These are phyloP conservation scores for Limenitis camilla DNA, from an alignment of 2,888 invertebrate species.

Conservation along the genomic window DNA sequence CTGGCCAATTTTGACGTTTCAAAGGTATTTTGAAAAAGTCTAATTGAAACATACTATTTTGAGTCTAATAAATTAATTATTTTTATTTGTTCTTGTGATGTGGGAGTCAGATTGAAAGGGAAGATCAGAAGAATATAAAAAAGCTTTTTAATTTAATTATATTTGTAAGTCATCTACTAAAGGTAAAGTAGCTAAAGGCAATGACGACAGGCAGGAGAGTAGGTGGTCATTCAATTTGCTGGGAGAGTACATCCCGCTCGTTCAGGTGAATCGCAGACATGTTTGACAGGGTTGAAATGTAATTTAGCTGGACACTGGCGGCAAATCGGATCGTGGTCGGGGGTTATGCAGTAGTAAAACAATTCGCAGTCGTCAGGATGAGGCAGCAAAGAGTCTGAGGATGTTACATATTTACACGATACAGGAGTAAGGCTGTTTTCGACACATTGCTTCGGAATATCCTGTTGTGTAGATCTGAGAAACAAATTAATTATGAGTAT, in stretches of 20 bases:
- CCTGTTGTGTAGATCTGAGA: not conserved
- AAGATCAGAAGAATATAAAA: no score
- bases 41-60: no score
- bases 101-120: no score
- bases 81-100: no score
- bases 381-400: constrained; percentile 7
- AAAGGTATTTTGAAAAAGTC: no score
- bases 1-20: no score
- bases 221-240: not conserved
- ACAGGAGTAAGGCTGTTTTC: constrained; percentile 30
- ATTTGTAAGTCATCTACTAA: no score
- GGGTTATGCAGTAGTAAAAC: constrained; percentile 31
- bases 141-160: no score
- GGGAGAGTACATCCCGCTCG: constrained; percentile 14
- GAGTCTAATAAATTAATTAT: no score
- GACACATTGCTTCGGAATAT: constrained; percentile 27
- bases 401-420: constrained; percentile 24
- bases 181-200: no score
- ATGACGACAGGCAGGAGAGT: no score
- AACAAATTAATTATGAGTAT: no score
- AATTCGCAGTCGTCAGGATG: constrained; percentile 32
- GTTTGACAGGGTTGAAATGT: constrained; percentile 22
- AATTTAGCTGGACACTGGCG: constrained; percentile 27
- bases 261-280: constrained; percentile 19
- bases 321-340: constrained; percentile 24